A percentile compares a stretch with the other conserved stretches of the same genome.
These are phyloP conservation scores for Rambutsinella grinnellia DNA, from an alignment of 2,888 invertebrate species.

Conservation along the genomic window DNA sequence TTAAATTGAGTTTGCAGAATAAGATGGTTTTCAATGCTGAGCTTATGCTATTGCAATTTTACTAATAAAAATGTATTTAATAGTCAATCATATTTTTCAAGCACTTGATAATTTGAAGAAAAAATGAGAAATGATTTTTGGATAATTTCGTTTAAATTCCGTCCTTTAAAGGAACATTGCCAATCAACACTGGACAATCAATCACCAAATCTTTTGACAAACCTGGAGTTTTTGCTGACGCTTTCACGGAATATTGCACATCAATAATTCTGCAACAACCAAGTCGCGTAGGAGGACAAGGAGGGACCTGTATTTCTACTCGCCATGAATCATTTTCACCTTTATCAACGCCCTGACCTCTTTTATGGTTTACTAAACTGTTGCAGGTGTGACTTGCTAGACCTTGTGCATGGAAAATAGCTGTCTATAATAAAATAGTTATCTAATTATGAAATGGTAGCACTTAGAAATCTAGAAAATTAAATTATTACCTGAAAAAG, in stretches of 20 bases:
- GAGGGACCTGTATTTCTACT: constrained; percentile 78
- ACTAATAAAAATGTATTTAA: too few species aligned
- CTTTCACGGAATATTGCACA: constrained; percentile 81
- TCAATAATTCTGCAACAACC: constrained; percentile 82
- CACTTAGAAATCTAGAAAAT: background rate
- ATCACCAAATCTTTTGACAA: too few species aligned
- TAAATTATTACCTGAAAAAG: constrained; percentile 15
- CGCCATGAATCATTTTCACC: constrained; percentile 75
- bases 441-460: background rate
- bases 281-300: constrained; percentile 83
- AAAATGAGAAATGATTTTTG: too few species aligned
- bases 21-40: too few species aligned
- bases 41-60: too few species aligned
- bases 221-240: too few species aligned
- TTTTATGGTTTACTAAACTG: constrained; percentile 29
- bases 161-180: too few species aligned
- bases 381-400: constrained; percentile 29
- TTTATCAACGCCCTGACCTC: constrained; percentile 51
- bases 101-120: too few species aligned
- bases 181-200: too few species aligned
- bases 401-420: constrained; percentile 60
- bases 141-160: too few species aligned
- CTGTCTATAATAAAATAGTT: constrained; percentile 33
- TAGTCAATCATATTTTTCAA: too few species aligned
- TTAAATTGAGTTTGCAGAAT: too few species aligned